Evolutionary conservation across 1,140 invertebrate species (phyloP).

Genomic region (Stenopsyche tienmushanensis): DNA sequence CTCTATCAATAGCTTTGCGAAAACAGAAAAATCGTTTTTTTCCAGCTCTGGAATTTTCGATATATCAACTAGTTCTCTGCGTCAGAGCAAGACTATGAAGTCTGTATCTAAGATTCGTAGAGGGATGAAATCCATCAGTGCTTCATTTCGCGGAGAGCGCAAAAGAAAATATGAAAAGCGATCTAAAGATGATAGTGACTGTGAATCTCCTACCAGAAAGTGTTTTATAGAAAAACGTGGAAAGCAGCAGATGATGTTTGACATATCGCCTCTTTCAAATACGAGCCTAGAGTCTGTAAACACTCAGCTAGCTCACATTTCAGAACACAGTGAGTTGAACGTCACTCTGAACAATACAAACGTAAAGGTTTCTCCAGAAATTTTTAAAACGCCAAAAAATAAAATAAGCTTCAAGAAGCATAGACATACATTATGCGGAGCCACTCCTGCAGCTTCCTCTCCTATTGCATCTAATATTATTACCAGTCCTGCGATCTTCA

Average conservation of each 20-base stretch:
- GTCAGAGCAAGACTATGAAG: conserved; percentile 53
- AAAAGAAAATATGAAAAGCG: conserved; percentile 56
- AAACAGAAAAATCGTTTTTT: conserved; percentile 36
- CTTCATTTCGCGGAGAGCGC: conserved; percentile 55
- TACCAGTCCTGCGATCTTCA: conserved; percentile 40
- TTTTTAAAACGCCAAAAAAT: conserved; percentile 40
- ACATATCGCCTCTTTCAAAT: conserved; percentile 50
- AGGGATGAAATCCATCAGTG: conserved; percentile 55
- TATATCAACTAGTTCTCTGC: conserved; percentile 53
- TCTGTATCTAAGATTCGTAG: conserved; percentile 53
- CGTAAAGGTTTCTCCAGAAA: conserved; percentile 47
- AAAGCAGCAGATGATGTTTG: conserved; percentile 35
- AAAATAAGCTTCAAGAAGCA: conserved; percentile 11
- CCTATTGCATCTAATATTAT: not conserved
- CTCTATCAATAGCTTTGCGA: conserved; percentile 50
- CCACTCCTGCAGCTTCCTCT: conserved; percentile 8
- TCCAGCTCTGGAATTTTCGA: conserved; percentile 54
- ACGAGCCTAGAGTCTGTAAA: conserved; percentile 47
- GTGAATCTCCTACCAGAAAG: not conserved
- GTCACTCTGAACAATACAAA: conserved; percentile 41
- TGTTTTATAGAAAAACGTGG: conserved; percentile 7
- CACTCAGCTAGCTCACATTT: conserved; percentile 43
- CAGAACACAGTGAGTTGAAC: conserved; percentile 45
- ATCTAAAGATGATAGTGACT: conserved; percentile 26
- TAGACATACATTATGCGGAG: conserved; percentile 15